A percentile compares a stretch with the other conserved stretches of the same genome.
phyloP scores from a whole-genome alignment of 2,888 invertebrate genomes.

The Cantharis rufa region DNA sequence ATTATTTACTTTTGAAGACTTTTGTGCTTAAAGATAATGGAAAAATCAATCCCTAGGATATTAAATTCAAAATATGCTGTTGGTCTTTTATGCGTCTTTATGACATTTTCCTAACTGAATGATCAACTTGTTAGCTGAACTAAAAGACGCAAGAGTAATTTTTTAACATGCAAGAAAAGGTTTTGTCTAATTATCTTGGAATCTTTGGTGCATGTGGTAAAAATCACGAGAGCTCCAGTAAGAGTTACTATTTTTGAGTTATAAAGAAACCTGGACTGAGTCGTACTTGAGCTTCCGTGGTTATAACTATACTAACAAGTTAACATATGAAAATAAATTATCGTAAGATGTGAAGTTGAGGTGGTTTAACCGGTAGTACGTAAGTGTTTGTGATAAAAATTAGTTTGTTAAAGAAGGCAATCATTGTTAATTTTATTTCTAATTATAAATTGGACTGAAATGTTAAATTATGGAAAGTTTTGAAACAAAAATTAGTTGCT shows the following conservation, averaged over 20 bases:
- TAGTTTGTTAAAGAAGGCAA: not conserved
- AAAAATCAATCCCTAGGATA: too few relatives aligned
- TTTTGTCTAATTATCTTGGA: not conserved
- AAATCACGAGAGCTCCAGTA: too few relatives aligned
- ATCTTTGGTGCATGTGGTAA: not conserved
- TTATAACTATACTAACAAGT: not conserved
- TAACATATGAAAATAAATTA: not conserved
- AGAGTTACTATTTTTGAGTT: too few relatives aligned
- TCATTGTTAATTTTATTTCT: constrained; percentile 3
- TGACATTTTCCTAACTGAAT: not conserved
- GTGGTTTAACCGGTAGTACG: not conserved
- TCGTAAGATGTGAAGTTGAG: not conserved
- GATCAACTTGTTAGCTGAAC: not conserved
- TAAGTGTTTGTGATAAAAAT: constrained; percentile 2
- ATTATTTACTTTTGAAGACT: too few relatives aligned
- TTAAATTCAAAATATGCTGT: too few relatives aligned
- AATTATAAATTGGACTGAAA: constrained; percentile 1
- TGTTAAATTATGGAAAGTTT: constrained; percentile 1
- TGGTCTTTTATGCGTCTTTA: too few relatives aligned
- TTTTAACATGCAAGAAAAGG: not conserved
- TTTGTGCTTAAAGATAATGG: too few relatives aligned
- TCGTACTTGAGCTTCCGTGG: too few relatives aligned
- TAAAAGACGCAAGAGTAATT: not conserved
- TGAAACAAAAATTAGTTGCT: not conserved
- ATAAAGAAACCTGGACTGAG: too few relatives aligned